Evolutionary conservation across 2,888 invertebrate species (phyloP), one percentile per base, ranked within the genome.

Genomic region (Papilio protenor): DNA sequence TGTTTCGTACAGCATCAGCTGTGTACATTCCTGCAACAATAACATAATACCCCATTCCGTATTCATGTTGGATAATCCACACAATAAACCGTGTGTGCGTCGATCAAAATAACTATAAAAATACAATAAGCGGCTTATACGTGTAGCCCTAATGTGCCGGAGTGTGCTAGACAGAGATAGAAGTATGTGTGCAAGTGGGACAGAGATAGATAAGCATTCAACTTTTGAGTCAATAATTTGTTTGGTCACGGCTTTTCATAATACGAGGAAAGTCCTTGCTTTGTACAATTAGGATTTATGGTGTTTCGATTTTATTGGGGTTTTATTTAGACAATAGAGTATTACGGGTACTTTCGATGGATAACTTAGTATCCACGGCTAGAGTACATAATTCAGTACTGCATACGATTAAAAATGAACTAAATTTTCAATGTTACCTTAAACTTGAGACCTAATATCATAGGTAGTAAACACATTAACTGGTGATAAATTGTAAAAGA

Each of bases 91-190:
- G 86, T 90, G 90, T 91, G 89, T 86, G 83, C 83, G 84, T 85
- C 92, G 91, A 94, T 94, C 93, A 93, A 93, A 94, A 94, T 94
- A 94, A 93, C 93, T 93, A 94, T 94, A 94, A 94, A 94, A 93
- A 92, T 93, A 94, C 93, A 94, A 93, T 94, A 92, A 93, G 93
- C 90, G 91, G 93, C 93, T 92, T 93, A 93, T 88, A 86, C 91
- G 86, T 92, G 93, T 93, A 90, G 88, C 90, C 89, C 83, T 84
- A 81, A 84, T 83, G 81, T 82, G 81, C 84, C 87, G 84, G 89
- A 88, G 80, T 88, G 87, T 89, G 87, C 85, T 73, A 64, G 84
- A 87, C 70, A 79, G 83, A 79, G 87, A 89, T 52, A 78, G 47
- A 59, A 47, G 72, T 57, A 80, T 71, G 79, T n/a, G 80, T 82